Evolutionary conservation across 2,113 vertebrate genomes (phyloP), one percentile per base, ranked within the genome.

Genomic region (Sporophila hypoxantha): DNA sequence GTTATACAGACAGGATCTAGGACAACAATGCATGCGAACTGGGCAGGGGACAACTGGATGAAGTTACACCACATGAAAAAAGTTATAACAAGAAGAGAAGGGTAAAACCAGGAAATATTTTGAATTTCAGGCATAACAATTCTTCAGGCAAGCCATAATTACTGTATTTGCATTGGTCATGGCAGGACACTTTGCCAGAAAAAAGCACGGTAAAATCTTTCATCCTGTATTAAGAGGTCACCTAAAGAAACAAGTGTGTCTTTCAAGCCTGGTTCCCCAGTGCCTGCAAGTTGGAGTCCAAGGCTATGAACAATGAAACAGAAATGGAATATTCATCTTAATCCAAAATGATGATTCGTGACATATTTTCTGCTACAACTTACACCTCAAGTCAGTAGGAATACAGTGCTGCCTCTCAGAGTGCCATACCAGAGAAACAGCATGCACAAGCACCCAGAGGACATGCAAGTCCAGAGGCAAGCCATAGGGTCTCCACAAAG

Each of bases 141-240:
- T 53, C 32, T 78, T 68, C 53, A 49, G 74, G 57, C 29, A 81
- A 90, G 37, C 86, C 86, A 91, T 73, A 90, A 89, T 91, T 89
- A 83, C 80, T 71, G 32, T 34, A 41, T 86, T 87, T 61, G 76
- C 57, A 53, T 30, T 68, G 70, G 83, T 83, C 57, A 34, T 1
- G 4, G 55, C 75, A 91, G 26, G 39, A 55, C 30, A 30, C 36
- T 23, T 20, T 75, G 76, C 44, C 80, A 85, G 85, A 50, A 76
- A 59, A 87, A 80, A 85, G 9, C 12, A 32, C 49, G 74, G 65
- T 68, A n/a, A 85, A 76, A 60, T 68, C 66, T 80, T 88, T 75
- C 53, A 71, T 49, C 53, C 26, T 4, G 25, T 49, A 19, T 56
- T 60, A 66, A 77, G 55, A 88, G 60, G 61, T 74, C 56, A 70